Evolutionary conservation across 2,113 vertebrate genomes (phyloP).

Genomic region (Empidonax traillii): DNA sequence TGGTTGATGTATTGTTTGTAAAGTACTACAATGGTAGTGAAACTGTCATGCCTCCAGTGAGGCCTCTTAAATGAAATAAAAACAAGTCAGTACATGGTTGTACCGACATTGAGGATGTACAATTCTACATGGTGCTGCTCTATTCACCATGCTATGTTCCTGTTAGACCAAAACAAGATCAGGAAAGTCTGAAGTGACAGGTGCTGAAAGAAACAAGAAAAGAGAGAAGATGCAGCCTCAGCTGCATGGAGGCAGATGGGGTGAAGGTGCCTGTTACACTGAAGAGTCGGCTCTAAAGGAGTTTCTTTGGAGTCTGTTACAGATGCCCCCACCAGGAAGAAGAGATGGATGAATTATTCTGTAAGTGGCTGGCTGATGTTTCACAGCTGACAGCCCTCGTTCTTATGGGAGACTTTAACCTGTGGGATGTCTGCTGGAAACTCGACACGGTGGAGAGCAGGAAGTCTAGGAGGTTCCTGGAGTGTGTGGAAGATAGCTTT

Average conservation of each 20-base stretch:
- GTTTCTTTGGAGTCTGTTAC: not conserved
- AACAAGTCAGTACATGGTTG: not conserved
- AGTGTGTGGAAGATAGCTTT: not conserved
- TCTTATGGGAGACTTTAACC: not conserved
- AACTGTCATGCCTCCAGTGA: not conserved
- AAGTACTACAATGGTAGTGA: not conserved
- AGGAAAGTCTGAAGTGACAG: not conserved
- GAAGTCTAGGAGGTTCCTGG: not conserved
- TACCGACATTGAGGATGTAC: not conserved
- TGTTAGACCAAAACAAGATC: not conserved
- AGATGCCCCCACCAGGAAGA: too few species aligned
- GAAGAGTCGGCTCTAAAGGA: not conserved
- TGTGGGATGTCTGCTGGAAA: not conserved
- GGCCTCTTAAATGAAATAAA: not conserved
- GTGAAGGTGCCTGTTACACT: not conserved
- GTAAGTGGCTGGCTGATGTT: not conserved
- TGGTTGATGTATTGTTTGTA: not conserved
- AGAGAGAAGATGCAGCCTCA: not conserved
- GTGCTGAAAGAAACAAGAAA: not conserved
- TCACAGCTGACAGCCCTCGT: not conserved
- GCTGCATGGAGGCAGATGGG: not conserved
- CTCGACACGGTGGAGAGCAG: not conserved
- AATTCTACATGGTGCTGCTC: rapidly evolving
- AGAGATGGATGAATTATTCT: not conserved
- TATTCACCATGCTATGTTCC: rapidly evolving